Evolutionary conservation across 2,888 invertebrate genomes (phyloP).

Genomic region (Conops quadrifasciatus): DNA sequence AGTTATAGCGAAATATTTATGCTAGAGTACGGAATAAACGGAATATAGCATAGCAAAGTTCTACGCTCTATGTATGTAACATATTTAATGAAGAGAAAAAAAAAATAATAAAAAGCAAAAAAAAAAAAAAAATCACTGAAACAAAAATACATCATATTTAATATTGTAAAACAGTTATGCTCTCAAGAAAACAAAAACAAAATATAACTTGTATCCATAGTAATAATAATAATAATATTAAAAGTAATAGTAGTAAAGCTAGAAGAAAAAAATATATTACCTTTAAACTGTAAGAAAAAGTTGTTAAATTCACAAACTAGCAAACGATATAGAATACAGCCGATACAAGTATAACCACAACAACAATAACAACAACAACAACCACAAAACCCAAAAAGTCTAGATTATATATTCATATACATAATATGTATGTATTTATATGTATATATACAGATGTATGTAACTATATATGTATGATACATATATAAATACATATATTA

Average conservation of each 20-base stretch:
- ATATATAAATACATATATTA: constrained; percentile 17
- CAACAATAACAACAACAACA: background rate
- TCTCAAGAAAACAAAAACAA: no score
- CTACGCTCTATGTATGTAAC: constrained; percentile 11
- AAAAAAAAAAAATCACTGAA: constrained; percentile 19
- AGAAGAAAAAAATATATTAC: constrained; percentile 18
- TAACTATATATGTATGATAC: constrained; percentile 5
- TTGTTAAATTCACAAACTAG: constrained; percentile 35
- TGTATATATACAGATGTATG: background rate
- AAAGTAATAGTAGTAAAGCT: background rate
- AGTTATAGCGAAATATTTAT: no score
- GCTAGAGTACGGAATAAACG: background rate
- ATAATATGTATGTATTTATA: background rate
- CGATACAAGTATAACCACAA: constrained; percentile 26
- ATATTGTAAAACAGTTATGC: no score
- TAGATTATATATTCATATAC: constrained; percentile 21
- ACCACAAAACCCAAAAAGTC: constrained; percentile 30
- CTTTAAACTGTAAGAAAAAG: constrained; percentile 25
- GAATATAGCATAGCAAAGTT: background rate
- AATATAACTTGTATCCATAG: no score
- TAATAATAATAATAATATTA: constrained; percentile 1
- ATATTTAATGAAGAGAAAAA: background rate
- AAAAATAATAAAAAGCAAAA: constrained; percentile 3
- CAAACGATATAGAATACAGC: constrained; percentile 31
- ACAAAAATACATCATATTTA: no score